Base-by-base conservation (phyloP, 2,113 vertebrate species). In the Perca fluviatilis region DNA sequence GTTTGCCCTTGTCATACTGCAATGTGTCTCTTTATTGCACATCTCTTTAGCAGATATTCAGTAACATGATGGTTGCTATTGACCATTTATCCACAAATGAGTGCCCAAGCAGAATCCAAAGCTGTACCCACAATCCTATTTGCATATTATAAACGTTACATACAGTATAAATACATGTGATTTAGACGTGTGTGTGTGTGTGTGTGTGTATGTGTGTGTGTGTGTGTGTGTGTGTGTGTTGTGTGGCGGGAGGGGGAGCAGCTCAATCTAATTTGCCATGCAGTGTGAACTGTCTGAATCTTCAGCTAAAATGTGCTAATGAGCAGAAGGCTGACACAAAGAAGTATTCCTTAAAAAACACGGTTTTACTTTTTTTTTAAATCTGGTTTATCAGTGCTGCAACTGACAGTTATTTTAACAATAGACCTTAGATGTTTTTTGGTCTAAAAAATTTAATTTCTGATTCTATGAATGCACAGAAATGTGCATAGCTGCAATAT, bases 211-310 rank as follows among this genome's bases (percentile, higher is more conserved):
- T 60, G 56, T 51, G 74, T 77, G 68, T 23, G 51, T 43, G n/a
- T 53, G 50, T 54, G 19, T 25, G 53, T 46, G 72, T 77, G 49
- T 49, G 69, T 47, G 57, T 36, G 75, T 61, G 47, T 53, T 58
- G 50, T 70, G 51, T 56, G 60, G 62, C 21, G 70, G 12, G 74
- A 53, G 64, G 74, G 71, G 79, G 53, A 36, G 60, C 51, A 61
- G 78, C 76, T 69, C 27, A 23, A n/a, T 84, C 84, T 85, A 63
- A 90, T 91, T 87, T 86, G 71, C 66, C 49, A 88, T 88, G 87
- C 86, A 90, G 89, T 23, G 88, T 79, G 79, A 94, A 88, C 53
- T 51, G 46, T 73, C 58, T 89, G 68, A 68, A 86, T 76, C 73
- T 83, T 9, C 27, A 74, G 73, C 56, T 72, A 77, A 72, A 80